A percentile compares a stretch with the other conserved stretches of the same genome.
These are phyloP conservation scores for Branchipolynoe longqiensis DNA, from an alignment of 2,888 invertebrate genomes.

Conservation along the genomic window DNA sequence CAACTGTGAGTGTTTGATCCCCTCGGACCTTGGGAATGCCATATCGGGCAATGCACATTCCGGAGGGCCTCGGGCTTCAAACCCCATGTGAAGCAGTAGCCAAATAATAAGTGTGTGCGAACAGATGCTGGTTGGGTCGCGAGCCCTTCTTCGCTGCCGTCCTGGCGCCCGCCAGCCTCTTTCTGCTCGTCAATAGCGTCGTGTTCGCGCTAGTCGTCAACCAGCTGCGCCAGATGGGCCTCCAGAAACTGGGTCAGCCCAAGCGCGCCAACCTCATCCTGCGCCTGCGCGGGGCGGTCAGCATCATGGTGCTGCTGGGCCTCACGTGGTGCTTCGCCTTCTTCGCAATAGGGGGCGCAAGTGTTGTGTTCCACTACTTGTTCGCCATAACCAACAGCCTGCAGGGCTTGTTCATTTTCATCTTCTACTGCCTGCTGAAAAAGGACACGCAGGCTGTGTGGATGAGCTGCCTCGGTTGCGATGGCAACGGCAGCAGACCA, in stretches of 20 bases:
- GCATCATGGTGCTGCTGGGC: slow-evolving; percentile 76
- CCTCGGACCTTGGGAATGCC: too few relatives aligned
- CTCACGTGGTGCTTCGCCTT: slow-evolving; percentile 79
- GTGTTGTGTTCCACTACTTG: slow-evolving; percentile 76
- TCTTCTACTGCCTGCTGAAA: slow-evolving; percentile 78
- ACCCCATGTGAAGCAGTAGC: too few relatives aligned
- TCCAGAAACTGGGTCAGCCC: slow-evolving; percentile 64
- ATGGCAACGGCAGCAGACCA: not conserved
- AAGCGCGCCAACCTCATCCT: slow-evolving; percentile 69
- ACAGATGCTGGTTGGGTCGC: slow-evolving; percentile 76
- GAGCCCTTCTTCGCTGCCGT: slow-evolving; percentile 76
- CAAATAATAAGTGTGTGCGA: too few relatives aligned
- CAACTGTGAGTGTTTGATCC: too few relatives aligned
- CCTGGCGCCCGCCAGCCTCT: slow-evolving; percentile 80
- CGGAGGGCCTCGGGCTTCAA: too few relatives aligned
- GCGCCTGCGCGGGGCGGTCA: slow-evolving; percentile 74
- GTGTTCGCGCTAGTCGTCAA: slow-evolving; percentile 81
- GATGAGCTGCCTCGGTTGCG: slow-evolving; percentile 64
- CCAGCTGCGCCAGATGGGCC: slow-evolving; percentile 66
- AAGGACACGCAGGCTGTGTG: slow-evolving; percentile 73
- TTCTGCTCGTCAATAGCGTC: slow-evolving; percentile 81
- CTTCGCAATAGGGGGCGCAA: slow-evolving; percentile 72
- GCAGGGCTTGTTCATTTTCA: slow-evolving; percentile 80
- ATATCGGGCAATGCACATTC: too few relatives aligned
- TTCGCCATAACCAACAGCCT: slow-evolving; percentile 79